Evolutionary conservation across 92 coral and sea anemone genomes (phyloP).

Genomic region (Isaurus tuberculatus): DNA sequence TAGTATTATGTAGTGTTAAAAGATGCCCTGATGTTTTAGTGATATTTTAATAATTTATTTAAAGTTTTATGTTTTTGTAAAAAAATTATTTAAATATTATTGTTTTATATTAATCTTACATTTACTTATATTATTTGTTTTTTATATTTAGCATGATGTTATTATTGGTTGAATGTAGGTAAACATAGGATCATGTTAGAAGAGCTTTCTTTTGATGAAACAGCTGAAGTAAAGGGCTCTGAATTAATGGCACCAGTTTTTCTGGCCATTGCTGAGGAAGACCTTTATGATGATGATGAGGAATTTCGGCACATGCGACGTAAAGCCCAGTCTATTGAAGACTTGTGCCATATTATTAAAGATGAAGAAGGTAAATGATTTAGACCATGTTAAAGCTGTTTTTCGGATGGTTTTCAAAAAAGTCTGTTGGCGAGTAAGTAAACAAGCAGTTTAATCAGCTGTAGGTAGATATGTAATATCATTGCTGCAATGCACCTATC

Average conservation of each 20-base stretch:
- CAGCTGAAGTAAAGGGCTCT: constrained; percentile 81
- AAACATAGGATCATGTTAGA: constrained; percentile 78
- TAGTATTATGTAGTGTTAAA: not conserved
- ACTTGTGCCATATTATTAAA: constrained; percentile 81
- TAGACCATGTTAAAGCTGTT: no score
- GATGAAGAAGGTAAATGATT: constrained; percentile 65
- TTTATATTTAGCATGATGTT: not conserved
- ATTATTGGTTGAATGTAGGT: not conserved
- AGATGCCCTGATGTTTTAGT: no score
- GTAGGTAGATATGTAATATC: no score
- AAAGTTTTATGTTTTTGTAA: not conserved
- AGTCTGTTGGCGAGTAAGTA: no score
- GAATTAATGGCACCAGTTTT: constrained; percentile 96
- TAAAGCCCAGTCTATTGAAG: constrained; percentile 93
- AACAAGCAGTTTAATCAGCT: no score
- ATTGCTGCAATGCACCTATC: no score
- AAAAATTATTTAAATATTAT: no score
- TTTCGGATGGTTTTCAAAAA: no score
- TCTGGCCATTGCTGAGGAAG: constrained; percentile 93
- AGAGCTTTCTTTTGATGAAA: constrained; percentile 95
- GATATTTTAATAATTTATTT: no score
- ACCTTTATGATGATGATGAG: constrained; percentile 74
- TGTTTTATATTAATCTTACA: not conserved
- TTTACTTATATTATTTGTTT: not conserved
- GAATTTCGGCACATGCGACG: constrained; percentile 82